These are phyloP conservation scores for Hydroisotoma schaefferi DNA, from an alignment of 2,888 invertebrate species.

Conservation along the genomic window DNA sequence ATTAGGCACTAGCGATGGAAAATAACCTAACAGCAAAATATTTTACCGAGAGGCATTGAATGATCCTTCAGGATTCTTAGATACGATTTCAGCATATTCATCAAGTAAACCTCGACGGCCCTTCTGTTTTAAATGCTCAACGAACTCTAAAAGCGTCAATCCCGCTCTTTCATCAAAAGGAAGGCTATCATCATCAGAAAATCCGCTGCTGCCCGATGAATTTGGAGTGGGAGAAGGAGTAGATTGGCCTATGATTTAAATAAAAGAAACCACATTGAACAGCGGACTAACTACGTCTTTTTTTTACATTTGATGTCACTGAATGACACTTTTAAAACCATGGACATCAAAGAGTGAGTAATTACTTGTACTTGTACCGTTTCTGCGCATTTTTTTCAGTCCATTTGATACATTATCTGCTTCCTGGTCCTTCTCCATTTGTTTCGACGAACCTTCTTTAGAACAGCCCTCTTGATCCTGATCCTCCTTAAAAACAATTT, in stretches of 20 bases:
- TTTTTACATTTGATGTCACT: background rate
- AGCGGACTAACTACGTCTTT: background rate
- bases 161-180: conserved; percentile 54
- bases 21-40: background rate
- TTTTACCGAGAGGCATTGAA: conserved; percentile 77
- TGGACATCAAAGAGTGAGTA: background rate
- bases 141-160: conserved; percentile 68
- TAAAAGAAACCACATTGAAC: background rate
- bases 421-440: conserved; percentile 39
- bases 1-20: too few species aligned
- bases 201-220: conserved; percentile 71
- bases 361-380: conserved; percentile 45
- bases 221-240: conserved; percentile 57
- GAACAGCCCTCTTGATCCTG: conserved; percentile 40
- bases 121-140: conserved; percentile 69
- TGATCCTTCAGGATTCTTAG: conserved; percentile 77
- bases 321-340: too few species aligned
- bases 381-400: conserved; percentile 45
- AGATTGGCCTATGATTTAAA: conserved; percentile 44
- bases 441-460: conserved; percentile 26
- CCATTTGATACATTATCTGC: conserved; percentile 39
- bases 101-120: conserved; percentile 76
- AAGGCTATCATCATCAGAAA: conserved; percentile 86
- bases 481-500: conserved; percentile 12
- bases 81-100: conserved; percentile 85